Evolutionary conservation across 2,113 vertebrate genomes (phyloP), one percentile per base, ranked within the genome.

Genomic region (Mustela lutreola): DNA sequence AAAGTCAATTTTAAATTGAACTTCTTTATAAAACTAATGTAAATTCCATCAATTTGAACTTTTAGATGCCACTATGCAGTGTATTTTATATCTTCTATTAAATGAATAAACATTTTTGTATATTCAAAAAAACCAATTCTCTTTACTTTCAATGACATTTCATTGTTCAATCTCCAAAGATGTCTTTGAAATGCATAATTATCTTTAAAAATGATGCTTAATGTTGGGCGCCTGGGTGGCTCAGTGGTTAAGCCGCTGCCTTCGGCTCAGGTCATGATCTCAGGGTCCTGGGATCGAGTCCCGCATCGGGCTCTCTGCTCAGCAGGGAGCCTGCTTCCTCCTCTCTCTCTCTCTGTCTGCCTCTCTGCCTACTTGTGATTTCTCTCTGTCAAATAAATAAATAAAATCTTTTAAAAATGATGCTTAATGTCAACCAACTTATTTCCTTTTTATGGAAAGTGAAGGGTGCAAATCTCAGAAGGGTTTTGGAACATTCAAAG

Each of bases 381-480:
- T n/a, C n/a, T n/a, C n/a, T n/a, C n/a, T n/a, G n/a, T n/a, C n/a
- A n/a, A n/a, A n/a, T n/a, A n/a, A n/a, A n/a, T n/a, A n/a, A n/a
- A n/a, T n/a, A n/a, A n/a, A n/a, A n/a, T n/a, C n/a, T n/a, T 87
- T 75, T 45, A 9, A 33, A 89, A 92, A 24, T 22, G 4, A 76
- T 79, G 39, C 80, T 67, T 75, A 80, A n/a, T 92, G 21, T 26
- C 48, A 70, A 92, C 14, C 48, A 84, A 84, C 56, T 86, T 94
- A 92, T 93, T 93, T 94, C 16, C 48, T 86, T 92, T 86, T 60
- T 1, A 24, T 58, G 26, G 71, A 82, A 92, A 78, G 15, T 62
- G 33, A 96, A 97, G 94, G 62, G 62, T 22, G 53, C 78, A 97
- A 95, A 70, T 94, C 62, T 87, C 87, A 90, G 58, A 75, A 89